Conservation (phyloP, 2,113 vertebrate species). For the Aix galericulata region DNA sequence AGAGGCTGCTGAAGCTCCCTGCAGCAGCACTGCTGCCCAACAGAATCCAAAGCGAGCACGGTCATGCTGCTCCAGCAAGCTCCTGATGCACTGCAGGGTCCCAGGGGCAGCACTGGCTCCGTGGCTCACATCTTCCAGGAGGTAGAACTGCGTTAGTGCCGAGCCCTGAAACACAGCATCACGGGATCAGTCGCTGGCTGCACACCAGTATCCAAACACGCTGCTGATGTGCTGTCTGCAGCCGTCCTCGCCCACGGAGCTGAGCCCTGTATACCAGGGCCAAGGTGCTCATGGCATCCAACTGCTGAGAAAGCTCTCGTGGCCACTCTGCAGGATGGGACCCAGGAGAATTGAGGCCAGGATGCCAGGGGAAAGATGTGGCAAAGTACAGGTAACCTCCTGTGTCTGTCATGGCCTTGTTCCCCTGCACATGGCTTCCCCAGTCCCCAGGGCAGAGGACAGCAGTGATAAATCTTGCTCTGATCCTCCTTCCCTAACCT, state of each 20-base stretch:
- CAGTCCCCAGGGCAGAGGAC: not conserved
- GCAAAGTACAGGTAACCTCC: not conserved
- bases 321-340: fast-evolving
- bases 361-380: fast-evolving
- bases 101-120: conserved; percentile 2
- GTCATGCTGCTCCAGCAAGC: not conserved
- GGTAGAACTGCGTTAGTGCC: conserved; percentile 54
- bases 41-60: not conserved
- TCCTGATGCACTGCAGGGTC: not conserved
- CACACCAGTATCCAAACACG: no score
- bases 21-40: not conserved
- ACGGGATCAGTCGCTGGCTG: not conserved
- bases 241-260: fast-evolving
- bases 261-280: fast-evolving
- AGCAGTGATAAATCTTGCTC: not conserved
- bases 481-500: not conserved
- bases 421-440: not conserved
- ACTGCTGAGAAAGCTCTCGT: fast-evolving
- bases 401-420: fast-evolving
- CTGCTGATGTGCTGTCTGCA: no score
- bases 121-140: conserved; percentile 42
- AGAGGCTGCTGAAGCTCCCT: not conserved
- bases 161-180: conserved; percentile 50
- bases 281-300: fast-evolving
- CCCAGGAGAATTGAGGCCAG: fast-evolving